These are phyloP conservation scores for Myripristis murdjan DNA, from an alignment of 2,797 vertebrate species.

Conservation along the genomic window DNA sequence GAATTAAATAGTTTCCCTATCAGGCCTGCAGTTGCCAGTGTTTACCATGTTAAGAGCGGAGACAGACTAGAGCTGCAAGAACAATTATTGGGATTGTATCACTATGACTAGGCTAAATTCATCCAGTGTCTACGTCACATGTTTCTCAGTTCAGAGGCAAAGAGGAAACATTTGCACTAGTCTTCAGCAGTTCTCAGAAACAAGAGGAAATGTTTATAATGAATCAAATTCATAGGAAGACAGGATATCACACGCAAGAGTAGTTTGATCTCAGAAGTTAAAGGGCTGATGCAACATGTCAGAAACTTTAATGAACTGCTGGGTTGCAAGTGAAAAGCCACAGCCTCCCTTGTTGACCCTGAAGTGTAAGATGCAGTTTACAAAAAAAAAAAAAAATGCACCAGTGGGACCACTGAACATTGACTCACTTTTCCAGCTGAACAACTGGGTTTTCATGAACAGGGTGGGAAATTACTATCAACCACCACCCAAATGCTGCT, in stretches of 20 bases:
- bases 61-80: too few relatives aligned
- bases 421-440: neutral
- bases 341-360: neutral
- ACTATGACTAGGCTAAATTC: constrained; percentile 25
- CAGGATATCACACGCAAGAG: neutral
- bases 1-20: neutral
- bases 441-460: neutral
- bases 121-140: too few relatives aligned
- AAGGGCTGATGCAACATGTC: neutral
- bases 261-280: neutral
- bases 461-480: neutral
- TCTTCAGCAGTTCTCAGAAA: neutral
- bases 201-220: constrained; percentile 11
- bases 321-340: neutral
- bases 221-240: neutral
- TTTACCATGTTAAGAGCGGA: too few relatives aligned
- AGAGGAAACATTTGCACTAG: constrained; percentile 48
- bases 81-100: neutral
- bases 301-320: neutral
- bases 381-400: constrained; percentile 5
- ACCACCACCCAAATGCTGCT: neutral
- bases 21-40: neutral
- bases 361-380: neutral
- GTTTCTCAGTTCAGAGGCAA: constrained; percentile 37
- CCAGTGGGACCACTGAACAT: neutral